Evolutionary conservation across 1,140 invertebrate genomes (phyloP), one percentile per base, ranked within the genome.

Genomic region (Drosophila bocki): DNA sequence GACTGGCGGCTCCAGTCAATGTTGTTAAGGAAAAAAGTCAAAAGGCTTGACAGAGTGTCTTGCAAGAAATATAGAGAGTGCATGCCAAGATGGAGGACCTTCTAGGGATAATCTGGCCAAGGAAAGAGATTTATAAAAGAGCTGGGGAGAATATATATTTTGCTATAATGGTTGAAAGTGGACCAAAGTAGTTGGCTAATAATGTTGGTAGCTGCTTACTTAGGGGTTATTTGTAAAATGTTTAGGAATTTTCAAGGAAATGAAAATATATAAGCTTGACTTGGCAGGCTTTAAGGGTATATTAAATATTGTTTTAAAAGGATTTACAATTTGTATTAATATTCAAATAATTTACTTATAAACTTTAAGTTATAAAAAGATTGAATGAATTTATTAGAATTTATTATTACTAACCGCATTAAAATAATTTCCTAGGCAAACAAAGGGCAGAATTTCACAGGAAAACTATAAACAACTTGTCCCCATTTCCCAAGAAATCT

Each of bases 31-130:
- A 41, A 51, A 72, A 71, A 74, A 74, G 53, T 72, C 70, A 72
- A 74, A 74, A 74, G 67, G 60, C 70, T 44, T 71, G 70, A 72
- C 70, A 72, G 70, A 33, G 41, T 72, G 70, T 74, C 70, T 72
- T 59, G 39, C 15, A 37, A 13, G n/a, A 72, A 72, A 44, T 51
- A 37, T 72, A 54, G 70, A 72, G 17, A 70, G 67, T 54, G 65
- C 68, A 71, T 32, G 50, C 32, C 17, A 37, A 7, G 11, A 48
- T 29, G 15, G 33, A 57, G 39, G 50, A 15, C 50, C 26, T 47
- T 33, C 15, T 1, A 7, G 8, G 35, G 35, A 37, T 59, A 59
- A 71, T 59, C 54, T 51, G 67, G 53, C 37, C 37, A 37, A 33
- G 42, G 17, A 32, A 58, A 58, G 13, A 19, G 67, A 70, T 57